Conservation (phyloP, 2,113 vertebrate species). For the Oncorhynchus mykiss region DNA sequence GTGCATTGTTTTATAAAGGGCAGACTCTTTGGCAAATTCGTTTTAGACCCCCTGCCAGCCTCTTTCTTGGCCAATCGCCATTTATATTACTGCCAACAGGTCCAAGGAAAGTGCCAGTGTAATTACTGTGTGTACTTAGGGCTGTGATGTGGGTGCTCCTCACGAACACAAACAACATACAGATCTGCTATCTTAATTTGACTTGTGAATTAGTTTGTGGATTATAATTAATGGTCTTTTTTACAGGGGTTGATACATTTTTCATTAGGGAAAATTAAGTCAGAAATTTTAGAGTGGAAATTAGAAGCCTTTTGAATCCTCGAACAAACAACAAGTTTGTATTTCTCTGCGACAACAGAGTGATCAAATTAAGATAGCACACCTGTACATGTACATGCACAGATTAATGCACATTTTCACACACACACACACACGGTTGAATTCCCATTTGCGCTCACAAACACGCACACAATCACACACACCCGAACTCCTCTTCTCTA, state of each 20-base stretch:
- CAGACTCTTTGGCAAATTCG: not conserved
- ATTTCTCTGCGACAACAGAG: no score
- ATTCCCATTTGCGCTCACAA: not conserved
- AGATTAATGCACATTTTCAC: not conserved
- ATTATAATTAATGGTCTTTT: no score
- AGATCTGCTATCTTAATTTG: not conserved
- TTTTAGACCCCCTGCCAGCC: not conserved
- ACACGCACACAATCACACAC: not conserved
- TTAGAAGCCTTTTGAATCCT: no score
- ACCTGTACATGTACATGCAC: not conserved
- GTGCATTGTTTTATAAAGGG: not conserved
- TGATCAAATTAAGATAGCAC: not conserved
- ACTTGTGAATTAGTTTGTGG: no score
- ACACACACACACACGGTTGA: not conserved
- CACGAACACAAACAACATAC: not conserved
- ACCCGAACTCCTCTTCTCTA: not conserved
- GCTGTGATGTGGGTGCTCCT: constrained; percentile 1
- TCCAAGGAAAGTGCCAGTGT: constrained; percentile 10
- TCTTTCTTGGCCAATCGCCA: not conserved
- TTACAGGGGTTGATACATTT: no score
- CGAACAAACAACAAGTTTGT: no score
- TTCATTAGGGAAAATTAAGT: no score
- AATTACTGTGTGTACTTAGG: constrained; percentile 16
- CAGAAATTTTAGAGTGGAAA: no score
- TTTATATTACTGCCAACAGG: not conserved